phyloP scores from a whole-genome alignment of 2,888 invertebrate species.

The Caradrina clavipalpis region DNA sequence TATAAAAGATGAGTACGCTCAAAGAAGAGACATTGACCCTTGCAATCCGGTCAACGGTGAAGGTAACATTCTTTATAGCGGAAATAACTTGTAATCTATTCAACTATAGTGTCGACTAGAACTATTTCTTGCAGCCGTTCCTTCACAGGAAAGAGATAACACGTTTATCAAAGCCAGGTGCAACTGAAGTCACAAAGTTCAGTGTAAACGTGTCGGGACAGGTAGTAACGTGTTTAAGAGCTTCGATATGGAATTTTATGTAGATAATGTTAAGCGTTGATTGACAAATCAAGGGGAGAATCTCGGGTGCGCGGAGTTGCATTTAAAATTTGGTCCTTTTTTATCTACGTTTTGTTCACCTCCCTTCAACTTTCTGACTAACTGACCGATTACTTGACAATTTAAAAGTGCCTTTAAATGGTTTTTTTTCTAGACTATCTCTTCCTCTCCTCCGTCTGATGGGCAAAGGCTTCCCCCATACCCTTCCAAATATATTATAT shows the following conservation, averaged over 20 bases:
- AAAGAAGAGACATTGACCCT: constrained; percentile 31
- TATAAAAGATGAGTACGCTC: constrained; percentile 24
- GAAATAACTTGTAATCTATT: constrained; percentile 42
- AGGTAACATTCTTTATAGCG: constrained; percentile 45
- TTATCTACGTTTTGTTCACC: neutral
- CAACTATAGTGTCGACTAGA: constrained; percentile 9
- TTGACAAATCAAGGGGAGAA: neutral
- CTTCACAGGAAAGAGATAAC: constrained; percentile 43
- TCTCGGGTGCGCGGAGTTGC: neutral
- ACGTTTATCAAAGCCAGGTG: constrained; percentile 57
- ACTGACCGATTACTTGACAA: too few species aligned
- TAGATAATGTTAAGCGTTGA: constrained; percentile 14
- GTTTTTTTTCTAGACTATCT: too few species aligned
- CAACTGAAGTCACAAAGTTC: constrained; percentile 14
- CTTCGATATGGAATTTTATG: constrained; percentile 26
- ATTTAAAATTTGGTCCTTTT: neutral
- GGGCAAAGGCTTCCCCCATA: too few species aligned
- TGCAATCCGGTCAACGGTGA: constrained; percentile 34
- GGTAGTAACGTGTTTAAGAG: constrained; percentile 44
- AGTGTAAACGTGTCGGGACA: constrained; percentile 41
- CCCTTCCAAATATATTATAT: too few species aligned
- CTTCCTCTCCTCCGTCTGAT: too few species aligned
- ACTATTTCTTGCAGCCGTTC: constrained; percentile 4
- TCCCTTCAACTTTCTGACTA: too few species aligned
- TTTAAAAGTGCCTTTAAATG: too few species aligned